phyloP scores from a whole-genome alignment of 2,113 vertebrate genomes.

The Thermophis baileyi region DNA sequence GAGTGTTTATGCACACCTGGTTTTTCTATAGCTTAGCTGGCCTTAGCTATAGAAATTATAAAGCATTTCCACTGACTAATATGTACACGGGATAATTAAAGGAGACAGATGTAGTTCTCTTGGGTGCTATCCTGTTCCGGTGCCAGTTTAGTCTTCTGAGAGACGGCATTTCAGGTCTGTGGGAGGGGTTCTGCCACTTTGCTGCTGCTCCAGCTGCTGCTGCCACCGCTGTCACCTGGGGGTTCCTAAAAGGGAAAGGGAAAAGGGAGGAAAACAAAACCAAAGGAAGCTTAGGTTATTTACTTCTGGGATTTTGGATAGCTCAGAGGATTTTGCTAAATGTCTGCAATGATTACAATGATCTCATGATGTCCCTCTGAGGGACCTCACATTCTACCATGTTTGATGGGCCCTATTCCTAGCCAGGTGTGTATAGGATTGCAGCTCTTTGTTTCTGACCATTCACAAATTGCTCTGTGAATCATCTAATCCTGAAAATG shows the following conservation, averaged over 20 bases:
- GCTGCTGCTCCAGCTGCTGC: background rate
- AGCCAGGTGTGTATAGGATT: background rate
- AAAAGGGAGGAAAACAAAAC: background rate
- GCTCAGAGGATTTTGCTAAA: background rate
- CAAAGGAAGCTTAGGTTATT: background rate
- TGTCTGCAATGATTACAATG: background rate
- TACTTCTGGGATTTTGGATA: background rate
- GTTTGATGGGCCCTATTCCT: background rate
- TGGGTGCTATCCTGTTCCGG: background rate
- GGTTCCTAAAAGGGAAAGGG: background rate
- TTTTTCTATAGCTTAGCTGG: background rate
- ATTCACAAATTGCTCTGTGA: background rate
- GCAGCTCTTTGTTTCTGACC: background rate
- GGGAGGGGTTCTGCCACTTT: background rate
- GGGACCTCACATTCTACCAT: background rate
- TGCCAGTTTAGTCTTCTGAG: slow-evolving; percentile 13
- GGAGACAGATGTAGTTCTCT: slow-evolving; percentile 16
- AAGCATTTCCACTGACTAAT: background rate
- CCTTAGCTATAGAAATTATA: background rate
- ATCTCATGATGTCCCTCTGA: background rate
- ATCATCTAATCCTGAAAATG: background rate
- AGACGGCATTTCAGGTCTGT: background rate
- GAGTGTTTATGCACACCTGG: background rate
- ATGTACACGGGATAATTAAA: background rate
- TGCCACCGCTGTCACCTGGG: fast-evolving